Percentiles rank a stretch among this genome's conserved stretches.
Conservation (phyloP, 2,888 invertebrate genomes). For the Muscina levida region DNA sequence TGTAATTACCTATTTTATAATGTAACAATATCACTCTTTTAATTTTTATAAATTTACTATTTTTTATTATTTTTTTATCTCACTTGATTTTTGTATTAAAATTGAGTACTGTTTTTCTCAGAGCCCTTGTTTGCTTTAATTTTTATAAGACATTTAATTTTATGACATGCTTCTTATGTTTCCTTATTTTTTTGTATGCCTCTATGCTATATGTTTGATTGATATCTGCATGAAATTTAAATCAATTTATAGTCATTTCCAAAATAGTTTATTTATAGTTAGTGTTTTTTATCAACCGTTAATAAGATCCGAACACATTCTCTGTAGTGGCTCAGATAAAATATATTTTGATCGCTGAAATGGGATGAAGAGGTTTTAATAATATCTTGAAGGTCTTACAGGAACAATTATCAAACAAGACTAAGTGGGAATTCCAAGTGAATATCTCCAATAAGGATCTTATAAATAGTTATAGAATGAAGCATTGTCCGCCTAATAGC, state of each 20-base stretch:
- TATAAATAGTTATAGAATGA: no score
- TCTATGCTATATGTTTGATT: constrained; percentile 40
- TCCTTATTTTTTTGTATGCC: neutral
- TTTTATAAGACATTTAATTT: constrained; percentile 20
- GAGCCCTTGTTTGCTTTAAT: constrained; percentile 33
- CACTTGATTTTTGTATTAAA: constrained; percentile 15
- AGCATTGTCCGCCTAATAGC: no score
- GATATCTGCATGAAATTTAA: constrained; percentile 38
- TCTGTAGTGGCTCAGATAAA: no score
- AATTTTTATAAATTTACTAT: neutral
- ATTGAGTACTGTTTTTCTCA: constrained; percentile 28
- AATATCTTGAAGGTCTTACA: no score
- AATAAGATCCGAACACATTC: no score
- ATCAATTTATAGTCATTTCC: constrained; percentile 38
- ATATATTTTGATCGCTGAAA: no score
- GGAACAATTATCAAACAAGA: no score
- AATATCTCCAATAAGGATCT: no score
- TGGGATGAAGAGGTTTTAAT: no score
- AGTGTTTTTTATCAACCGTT: no score
- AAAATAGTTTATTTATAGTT: constrained; percentile 34
- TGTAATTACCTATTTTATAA: constrained; percentile 30
- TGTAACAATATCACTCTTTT: constrained; percentile 12
- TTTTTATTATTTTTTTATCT: constrained; percentile 16
- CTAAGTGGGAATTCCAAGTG: no score
- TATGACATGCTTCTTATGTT: constrained; percentile 1